Percentiles rank a stretch among this genome's conserved stretches.
Conservation (phyloP, 2,113 vertebrate species). For the Callorhinus ursinus region DNA sequence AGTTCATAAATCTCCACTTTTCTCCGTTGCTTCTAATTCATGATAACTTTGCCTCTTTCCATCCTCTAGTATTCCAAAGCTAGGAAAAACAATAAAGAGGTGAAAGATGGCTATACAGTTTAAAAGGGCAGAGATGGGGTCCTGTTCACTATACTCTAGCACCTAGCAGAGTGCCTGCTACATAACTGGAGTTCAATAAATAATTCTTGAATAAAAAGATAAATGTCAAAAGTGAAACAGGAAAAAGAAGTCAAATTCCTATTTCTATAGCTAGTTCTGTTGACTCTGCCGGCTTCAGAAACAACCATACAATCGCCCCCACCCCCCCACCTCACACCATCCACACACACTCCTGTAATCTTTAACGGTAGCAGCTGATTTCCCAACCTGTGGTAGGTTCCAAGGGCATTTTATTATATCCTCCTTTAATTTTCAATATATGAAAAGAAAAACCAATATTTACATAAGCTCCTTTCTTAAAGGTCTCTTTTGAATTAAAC, state of each 20-base stretch:
- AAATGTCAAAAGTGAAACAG: neutral
- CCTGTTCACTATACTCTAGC: neutral
- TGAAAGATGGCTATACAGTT: neutral
- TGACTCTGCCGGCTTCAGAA: neutral
- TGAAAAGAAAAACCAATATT: neutral
- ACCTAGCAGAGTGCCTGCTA: neutral
- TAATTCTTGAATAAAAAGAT: neutral
- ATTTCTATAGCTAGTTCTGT: neutral
- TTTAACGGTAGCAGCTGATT: neutral
- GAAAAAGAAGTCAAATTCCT: neutral
- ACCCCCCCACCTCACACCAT: fast-evolving
- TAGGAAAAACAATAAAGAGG: neutral
- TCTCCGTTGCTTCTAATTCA: neutral
- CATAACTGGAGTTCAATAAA: neutral
- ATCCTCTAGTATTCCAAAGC: neutral
- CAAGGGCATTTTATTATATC: neutral
- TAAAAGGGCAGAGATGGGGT: neutral
- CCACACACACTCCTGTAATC: neutral
- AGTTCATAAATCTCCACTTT: neutral
- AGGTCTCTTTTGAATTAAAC: neutral
- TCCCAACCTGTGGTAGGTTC: neutral
- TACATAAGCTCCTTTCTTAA: neutral
- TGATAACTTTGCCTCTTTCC: neutral
- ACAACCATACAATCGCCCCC: neutral
- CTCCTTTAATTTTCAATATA: neutral